Evolutionary conservation across 2,888 invertebrate species (phyloP).

Genomic region (Brachyopa scutellaris): DNA sequence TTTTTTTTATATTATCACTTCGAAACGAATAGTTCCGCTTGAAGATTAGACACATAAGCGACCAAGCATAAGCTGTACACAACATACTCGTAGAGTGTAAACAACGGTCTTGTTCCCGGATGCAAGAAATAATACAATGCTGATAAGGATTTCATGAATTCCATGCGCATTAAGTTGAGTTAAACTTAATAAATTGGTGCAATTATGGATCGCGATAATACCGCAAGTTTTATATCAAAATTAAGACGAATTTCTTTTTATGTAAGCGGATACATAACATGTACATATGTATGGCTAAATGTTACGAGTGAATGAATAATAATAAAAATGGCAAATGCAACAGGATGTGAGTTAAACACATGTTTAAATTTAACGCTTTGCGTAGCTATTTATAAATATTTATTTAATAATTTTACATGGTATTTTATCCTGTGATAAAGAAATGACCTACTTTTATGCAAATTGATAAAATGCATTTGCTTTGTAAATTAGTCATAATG

Average conservation of each 20-base stretch:
- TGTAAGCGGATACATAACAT: no score
- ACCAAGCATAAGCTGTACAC: conserved; percentile 24
- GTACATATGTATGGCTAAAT: no score
- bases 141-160: conserved; percentile 64
- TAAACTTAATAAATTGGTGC: conserved; percentile 35
- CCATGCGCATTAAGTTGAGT: conserved; percentile 47
- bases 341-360: conserved; percentile 47
- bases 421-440: conserved; percentile 26
- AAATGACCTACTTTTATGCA: conserved; percentile 24
- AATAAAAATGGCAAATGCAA: conserved; percentile 33
- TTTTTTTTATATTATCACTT: conserved; percentile 33
- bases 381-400: conserved; percentile 1
- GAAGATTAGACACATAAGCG: conserved; percentile 50
- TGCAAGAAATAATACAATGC: conserved; percentile 61
- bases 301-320: background rate
- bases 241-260: conserved; percentile 5
- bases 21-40: conserved; percentile 67
- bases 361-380: conserved; percentile 1
- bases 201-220: background rate
- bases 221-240: background rate
- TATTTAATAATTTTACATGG: no score
- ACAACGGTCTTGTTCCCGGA: conserved; percentile 58
- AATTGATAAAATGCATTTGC: background rate
- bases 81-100: background rate
- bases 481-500: conserved; percentile 13